Conservation (phyloP, 2,888 invertebrate genomes). For the Troglohyphantes excavatus region DNA sequence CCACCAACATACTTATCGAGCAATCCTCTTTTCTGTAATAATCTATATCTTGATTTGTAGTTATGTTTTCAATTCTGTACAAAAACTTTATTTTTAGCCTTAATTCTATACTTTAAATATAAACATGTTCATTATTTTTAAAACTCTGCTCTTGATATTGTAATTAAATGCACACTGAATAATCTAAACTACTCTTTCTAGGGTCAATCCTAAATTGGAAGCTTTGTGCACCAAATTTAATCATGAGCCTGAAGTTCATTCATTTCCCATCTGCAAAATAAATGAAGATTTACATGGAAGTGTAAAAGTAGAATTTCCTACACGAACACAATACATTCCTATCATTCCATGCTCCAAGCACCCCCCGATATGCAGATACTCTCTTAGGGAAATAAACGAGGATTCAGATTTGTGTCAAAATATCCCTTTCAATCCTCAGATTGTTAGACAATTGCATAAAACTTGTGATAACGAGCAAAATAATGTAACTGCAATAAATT, state of each 20-base stretch:
- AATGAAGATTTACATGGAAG: constrained; percentile 41
- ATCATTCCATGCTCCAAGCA: constrained; percentile 68
- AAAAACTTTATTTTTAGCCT: no score
- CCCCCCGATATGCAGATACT: constrained; percentile 15
- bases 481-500: not conserved
- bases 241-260: constrained; percentile 58
- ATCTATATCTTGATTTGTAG: no score
- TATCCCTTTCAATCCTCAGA: constrained; percentile 31
- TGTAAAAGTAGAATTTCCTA: constrained; percentile 46
- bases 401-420: constrained; percentile 17
- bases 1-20: no score
- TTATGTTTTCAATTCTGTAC: no score
- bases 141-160: no score
- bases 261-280: constrained; percentile 53
- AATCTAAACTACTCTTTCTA: not conserved
- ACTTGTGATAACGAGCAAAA: constrained; percentile 33
- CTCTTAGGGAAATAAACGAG: constrained; percentile 19
- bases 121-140: no score
- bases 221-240: constrained; percentile 31
- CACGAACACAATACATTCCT: constrained; percentile 55
- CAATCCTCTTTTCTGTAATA: no score
- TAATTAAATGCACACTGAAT: not conserved
- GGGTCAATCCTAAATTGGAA: constrained; percentile 48
- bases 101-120: no score
- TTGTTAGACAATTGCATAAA: constrained; percentile 57